Evolutionary conservation across 2,888 invertebrate species (phyloP).

Genomic region (Erebia aethiops): DNA sequence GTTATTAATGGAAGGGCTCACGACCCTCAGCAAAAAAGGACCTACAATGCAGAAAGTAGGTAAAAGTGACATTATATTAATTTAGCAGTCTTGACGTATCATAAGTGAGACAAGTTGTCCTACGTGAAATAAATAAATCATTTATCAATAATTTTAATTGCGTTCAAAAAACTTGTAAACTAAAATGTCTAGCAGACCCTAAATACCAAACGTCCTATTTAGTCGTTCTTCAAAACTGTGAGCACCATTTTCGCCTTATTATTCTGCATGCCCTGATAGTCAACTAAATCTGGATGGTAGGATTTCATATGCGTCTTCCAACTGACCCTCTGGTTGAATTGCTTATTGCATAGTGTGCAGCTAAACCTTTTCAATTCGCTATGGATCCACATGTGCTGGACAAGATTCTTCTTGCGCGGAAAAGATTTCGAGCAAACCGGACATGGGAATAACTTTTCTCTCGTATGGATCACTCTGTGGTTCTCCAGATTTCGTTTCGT

Average conservation of each 20-base stretch:
- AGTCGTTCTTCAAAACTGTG: slow-evolving; percentile 48
- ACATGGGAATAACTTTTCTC: slow-evolving; percentile 77
- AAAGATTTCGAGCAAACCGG: slow-evolving; percentile 74
- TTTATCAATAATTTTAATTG: too few relatives aligned
- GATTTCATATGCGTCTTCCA: slow-evolving; percentile 74
- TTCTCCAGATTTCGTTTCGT: slow-evolving; percentile 64
- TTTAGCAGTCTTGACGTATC: too few relatives aligned
- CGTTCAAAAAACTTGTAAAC: too few relatives aligned
- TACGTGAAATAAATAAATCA: too few relatives aligned
- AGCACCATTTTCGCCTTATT: slow-evolving; percentile 56
- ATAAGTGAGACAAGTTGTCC: too few relatives aligned
- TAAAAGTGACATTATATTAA: too few relatives aligned
- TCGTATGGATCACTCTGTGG: slow-evolving; percentile 79
- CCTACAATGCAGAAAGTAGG: too few relatives aligned
- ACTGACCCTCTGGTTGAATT: slow-evolving; percentile 73
- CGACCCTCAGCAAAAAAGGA: too few relatives aligned
- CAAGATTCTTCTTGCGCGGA: slow-evolving; percentile 68
- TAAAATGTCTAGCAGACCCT: too few relatives aligned
- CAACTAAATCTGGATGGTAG: slow-evolving; percentile 64
- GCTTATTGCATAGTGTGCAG: slow-evolving; percentile 68
- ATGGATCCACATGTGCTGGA: slow-evolving; percentile 75
- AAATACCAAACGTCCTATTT: slow-evolving; percentile 11
- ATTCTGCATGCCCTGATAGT: slow-evolving; percentile 57
- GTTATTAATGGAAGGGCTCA: too few relatives aligned
- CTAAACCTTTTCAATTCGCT: slow-evolving; percentile 69